A percentile compares a stretch with the other conserved stretches of the same genome.
Conservation (phyloP, 2,888 invertebrate species). For the Drosophila austrosaltans region DNA sequence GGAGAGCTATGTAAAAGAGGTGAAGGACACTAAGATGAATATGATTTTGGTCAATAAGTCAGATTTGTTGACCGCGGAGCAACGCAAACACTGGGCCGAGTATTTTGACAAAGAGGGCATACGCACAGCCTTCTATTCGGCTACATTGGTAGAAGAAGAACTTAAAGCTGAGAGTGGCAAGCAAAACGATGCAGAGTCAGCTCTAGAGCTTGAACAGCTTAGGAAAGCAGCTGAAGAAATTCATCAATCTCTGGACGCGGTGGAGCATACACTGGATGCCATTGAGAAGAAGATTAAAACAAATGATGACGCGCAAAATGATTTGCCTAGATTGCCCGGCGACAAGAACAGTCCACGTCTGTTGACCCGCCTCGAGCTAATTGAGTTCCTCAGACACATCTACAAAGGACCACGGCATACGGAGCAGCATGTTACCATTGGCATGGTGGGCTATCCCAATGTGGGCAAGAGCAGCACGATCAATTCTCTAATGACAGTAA, state of each 20-base stretch:
- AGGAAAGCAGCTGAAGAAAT: conserved; percentile 85
- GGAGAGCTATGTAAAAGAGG: conserved; percentile 92
- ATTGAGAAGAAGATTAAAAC: conserved; percentile 85
- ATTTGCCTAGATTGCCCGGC: conserved; percentile 34
- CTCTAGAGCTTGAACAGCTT: conserved; percentile 81
- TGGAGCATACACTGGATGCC: conserved; percentile 85
- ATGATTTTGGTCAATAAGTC: conserved; percentile 97
- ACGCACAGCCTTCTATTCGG: conserved; percentile 95
- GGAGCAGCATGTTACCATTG: conserved; percentile 89
- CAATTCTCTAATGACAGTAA: conserved; percentile 93
- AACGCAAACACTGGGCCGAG: conserved; percentile 92
- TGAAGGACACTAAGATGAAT: conserved; percentile 88
- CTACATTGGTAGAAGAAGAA: conserved; percentile 86
- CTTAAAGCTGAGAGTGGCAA: conserved; percentile 71
- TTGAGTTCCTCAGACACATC: conserved; percentile 88
- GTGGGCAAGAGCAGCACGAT: conserved; percentile 99
- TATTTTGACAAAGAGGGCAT: conserved; percentile 91
- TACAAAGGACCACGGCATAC: conserved; percentile 84
- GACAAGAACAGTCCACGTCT: conserved; percentile 78
- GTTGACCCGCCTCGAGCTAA: conserved; percentile 88
- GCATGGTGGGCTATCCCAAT: conserved; percentile 99
- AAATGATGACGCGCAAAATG: background rate
- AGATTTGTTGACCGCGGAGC: conserved; percentile 92
- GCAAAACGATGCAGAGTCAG: conserved; percentile 38
- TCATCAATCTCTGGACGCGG: conserved; percentile 85